Evolutionary conservation across 37 sponge, comb jelly and placozoan genomes (phyloP), one percentile per base, ranked within the genome.

Genomic region (Hormiphora californensis): DNA sequence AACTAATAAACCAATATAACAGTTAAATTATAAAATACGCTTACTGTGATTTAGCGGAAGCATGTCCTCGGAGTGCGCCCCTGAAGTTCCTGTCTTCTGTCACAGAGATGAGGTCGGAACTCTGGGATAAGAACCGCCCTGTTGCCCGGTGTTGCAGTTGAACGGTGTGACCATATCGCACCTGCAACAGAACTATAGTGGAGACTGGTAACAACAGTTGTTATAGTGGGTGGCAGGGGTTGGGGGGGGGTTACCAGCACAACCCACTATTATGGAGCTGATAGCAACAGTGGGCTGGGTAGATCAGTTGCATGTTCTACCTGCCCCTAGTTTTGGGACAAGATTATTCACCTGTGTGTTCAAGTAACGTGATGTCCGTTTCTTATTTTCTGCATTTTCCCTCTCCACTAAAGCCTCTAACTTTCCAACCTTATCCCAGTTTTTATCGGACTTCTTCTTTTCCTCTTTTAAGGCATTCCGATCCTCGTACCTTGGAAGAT

Each of bases 71-170:
- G n/a, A 57, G n/a, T 28, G 30, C n/a, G 61, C 61, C n/a, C 4
- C 30, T 25, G n/a, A 57, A 57, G 61, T 57, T 57, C 3, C 61
- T 5, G n/a, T 57, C 61, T 57, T 57, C 61, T 19, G 61, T 57
- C 7, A 30, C n/a, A 4, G 61, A 57, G 9, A 30, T 57, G 5
- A 23, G n/a, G 61, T 30, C 27, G n/a, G 61, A 12, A 30, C 30
- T 57, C 30, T 57, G 61, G 3, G 30, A 23, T 12, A 57, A 4
- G 27, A 57, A 57, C 27, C 61, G n/a, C 61, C 61, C 27, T 21
- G 61, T 57, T 57, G 61, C 61, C n/a, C n/a, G 30, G 61, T 57
- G 61, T 30, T 57, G 30, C 27, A 57, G 61, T 15, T 57, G 61
- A 23, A 57, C 7, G 4, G n/a, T 30, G 30, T 57, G 61, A 21